A percentile compares a stretch with the other conserved stretches of the same genome.
These are phyloP conservation scores for Octonoba sinensis DNA, from an alignment of 2,888 invertebrate genomes.

Conservation along the genomic window DNA sequence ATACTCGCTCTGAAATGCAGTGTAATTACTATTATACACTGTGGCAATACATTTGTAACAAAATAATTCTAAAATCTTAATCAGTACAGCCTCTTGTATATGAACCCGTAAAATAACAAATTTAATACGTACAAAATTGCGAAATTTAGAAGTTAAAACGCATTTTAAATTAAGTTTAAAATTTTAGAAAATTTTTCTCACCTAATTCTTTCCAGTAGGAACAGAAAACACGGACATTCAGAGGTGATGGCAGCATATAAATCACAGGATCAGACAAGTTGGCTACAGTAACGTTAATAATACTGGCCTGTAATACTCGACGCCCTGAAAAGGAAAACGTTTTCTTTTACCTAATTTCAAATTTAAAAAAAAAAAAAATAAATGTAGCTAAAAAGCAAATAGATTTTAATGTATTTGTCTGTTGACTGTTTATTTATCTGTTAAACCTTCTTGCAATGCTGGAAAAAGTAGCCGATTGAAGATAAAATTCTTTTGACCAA, in stretches of 20 bases:
- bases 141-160: background rate
- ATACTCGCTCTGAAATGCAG: background rate
- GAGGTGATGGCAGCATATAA: slow-evolving; percentile 20
- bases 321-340: background rate
- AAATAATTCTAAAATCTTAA: no score
- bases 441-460: no score
- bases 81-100: no score
- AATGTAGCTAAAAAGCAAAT: background rate
- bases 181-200: background rate
- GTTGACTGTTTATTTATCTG: no score
- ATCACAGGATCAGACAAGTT: slow-evolving; percentile 40
- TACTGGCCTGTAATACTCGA: slow-evolving; percentile 38
- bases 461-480: no score
- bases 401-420: no score
- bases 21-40: no score
- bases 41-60: no score
- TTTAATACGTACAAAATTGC: background rate
- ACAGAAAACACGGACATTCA: background rate
- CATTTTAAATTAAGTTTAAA: background rate
- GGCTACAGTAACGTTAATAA: slow-evolving; percentile 23
- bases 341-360: background rate
- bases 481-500: no score
- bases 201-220: background rate
- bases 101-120: no score
- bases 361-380: background rate